phyloP scores from a whole-genome alignment of 1,140 invertebrate species.

The Dendroctonus ponderosae region DNA sequence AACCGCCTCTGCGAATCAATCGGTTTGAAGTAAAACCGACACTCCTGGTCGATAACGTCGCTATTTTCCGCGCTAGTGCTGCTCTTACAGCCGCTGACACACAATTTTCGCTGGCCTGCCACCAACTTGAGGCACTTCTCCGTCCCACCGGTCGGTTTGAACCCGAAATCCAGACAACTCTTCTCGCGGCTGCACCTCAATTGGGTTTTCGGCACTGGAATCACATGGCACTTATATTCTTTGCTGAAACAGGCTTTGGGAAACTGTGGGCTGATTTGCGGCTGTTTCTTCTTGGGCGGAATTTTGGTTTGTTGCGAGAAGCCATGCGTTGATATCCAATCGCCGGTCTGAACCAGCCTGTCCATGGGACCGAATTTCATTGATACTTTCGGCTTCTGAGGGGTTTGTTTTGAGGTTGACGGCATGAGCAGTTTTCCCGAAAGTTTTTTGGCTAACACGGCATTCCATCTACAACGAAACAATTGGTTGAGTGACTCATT shows the following conservation, averaged over 20 bases:
- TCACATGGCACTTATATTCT: conserved; percentile 39
- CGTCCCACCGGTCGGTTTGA: too few relatives aligned
- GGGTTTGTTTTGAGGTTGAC: conserved; percentile 25
- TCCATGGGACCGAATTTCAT: conserved; percentile 37
- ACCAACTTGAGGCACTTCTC: too few relatives aligned
- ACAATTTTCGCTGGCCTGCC: not conserved
- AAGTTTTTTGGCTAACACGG: conserved; percentile 51
- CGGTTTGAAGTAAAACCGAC: conserved; percentile 42
- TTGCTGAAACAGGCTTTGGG: conserved; percentile 37
- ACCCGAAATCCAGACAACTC: not conserved
- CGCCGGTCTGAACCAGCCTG: conserved; percentile 25
- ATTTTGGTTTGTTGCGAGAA: not conserved
- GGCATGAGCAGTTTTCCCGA: conserved; percentile 40
- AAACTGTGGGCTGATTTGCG: not conserved
- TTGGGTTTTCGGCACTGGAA: conserved; percentile 25
- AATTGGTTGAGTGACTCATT: not conserved
- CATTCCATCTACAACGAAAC: conserved; percentile 45
- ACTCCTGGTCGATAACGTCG: conserved; percentile 43
- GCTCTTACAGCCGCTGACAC: conserved; percentile 11
- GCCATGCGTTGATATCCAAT: not conserved
- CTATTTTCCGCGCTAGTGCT: conserved; percentile 29
- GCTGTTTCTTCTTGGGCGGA: not conserved
- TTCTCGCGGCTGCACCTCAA: not conserved
- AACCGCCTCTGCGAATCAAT: conserved; percentile 38
- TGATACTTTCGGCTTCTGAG: not conserved